These are phyloP conservation scores for Chrysemys picta DNA, from an alignment of 2,113 vertebrate genomes.

Conservation along the genomic window DNA sequence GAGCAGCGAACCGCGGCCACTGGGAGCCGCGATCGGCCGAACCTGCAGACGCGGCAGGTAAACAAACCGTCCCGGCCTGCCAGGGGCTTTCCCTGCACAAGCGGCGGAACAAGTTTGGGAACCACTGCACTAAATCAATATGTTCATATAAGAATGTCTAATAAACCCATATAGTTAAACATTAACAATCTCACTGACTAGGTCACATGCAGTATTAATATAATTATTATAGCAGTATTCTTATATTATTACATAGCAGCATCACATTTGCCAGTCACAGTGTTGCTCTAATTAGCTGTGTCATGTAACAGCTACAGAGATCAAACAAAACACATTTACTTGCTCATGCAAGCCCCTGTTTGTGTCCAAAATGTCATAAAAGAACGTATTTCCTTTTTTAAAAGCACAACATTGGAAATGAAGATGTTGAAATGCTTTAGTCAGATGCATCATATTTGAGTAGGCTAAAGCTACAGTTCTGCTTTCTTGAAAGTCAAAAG, in stretches of 20 bases:
- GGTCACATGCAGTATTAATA: not conserved
- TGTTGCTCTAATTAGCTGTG: not conserved
- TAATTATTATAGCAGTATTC: not conserved
- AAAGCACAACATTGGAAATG: not conserved
- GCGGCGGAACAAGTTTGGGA: too few species aligned
- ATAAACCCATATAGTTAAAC: not conserved
- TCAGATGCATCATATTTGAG: not conserved
- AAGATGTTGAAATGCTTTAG: not conserved
- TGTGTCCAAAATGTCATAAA: not conserved
- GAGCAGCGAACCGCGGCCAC: too few species aligned
- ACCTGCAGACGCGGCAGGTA: too few species aligned
- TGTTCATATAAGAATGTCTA: not conserved
- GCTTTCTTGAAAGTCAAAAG: not conserved
- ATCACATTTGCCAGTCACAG: not conserved
- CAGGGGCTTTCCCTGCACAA: too few species aligned
- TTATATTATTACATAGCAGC: not conserved
- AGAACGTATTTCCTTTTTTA: rapidly evolving
- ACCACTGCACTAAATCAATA: not conserved
- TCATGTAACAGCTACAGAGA: not conserved
- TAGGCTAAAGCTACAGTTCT: not conserved
- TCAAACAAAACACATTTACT: not conserved
- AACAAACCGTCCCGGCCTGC: too few species aligned
- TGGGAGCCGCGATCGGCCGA: too few species aligned
- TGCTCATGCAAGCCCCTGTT: not conserved
- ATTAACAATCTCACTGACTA: not conserved